Evolutionary conservation across 2,888 invertebrate genomes (phyloP).

Genomic region (Platynereis dumerilii): DNA sequence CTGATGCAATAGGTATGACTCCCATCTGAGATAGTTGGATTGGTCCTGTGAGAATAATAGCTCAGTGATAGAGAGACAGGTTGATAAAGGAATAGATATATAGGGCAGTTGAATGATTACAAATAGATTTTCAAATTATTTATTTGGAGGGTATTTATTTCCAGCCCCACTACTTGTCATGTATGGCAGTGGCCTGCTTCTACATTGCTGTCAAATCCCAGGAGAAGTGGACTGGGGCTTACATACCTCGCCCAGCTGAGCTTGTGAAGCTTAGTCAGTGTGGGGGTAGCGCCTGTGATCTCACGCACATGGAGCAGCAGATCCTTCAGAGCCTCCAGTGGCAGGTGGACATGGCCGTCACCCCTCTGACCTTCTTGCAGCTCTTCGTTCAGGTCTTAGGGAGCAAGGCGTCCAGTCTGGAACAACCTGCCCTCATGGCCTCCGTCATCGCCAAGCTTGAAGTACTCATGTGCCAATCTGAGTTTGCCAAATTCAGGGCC

Average conservation of each 20-base stretch:
- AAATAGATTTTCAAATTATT: too few relatives aligned
- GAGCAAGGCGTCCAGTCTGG: conserved; percentile 15
- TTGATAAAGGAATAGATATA: too few relatives aligned
- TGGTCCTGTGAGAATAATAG: too few relatives aligned
- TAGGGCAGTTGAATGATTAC: too few relatives aligned
- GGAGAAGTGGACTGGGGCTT: conserved; percentile 39
- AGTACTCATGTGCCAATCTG: conserved; percentile 38
- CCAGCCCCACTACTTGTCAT: conserved; percentile 43
- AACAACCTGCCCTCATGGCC: conserved; percentile 19
- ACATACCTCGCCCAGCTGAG: conserved; percentile 46
- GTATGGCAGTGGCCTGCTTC: conserved; percentile 52
- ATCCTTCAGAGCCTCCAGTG: conserved; percentile 54
- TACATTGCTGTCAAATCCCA: conserved; percentile 50
- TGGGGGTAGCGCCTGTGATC: conserved; percentile 52
- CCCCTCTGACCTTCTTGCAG: conserved; percentile 47
- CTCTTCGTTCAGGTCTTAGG: conserved; percentile 43
- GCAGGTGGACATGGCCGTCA: conserved; percentile 42
- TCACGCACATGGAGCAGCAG: conserved; percentile 55
- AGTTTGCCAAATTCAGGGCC: conserved; percentile 37
- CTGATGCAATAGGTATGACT: too few relatives aligned
- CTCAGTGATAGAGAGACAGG: too few relatives aligned
- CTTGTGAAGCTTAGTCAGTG: conserved; percentile 49
- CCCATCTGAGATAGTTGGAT: too few relatives aligned
- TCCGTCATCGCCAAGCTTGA: conserved; percentile 36
- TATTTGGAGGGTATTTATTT: neutral